Conservation (phyloP, 1,140 invertebrate genomes). For the Chrysomallon squamiferum region DNA sequence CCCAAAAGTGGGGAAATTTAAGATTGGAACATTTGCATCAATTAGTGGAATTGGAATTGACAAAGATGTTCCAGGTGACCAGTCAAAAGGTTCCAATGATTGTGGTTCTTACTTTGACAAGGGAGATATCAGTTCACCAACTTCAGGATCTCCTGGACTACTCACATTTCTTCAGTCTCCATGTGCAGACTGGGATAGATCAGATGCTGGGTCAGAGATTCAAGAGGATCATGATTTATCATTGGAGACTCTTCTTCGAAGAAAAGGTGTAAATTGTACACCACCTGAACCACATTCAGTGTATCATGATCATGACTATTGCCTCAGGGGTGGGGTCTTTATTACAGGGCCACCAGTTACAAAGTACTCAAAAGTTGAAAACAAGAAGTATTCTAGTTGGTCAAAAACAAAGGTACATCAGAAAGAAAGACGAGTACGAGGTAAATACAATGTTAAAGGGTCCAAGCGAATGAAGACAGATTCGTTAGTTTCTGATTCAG, state of each 20-base stretch:
- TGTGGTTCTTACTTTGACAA: conserved; percentile 2
- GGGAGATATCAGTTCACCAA: conserved; percentile 1
- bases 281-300: conserved; percentile 7
- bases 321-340: conserved; percentile 19
- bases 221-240: conserved; percentile 17
- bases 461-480: conserved; percentile 18
- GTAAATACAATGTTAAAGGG: conserved; percentile 24
- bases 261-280: not conserved
- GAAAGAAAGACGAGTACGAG: conserved; percentile 12
- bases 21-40: conserved; percentile 54
- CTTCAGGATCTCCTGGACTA: conserved; percentile 13
- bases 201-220: conserved; percentile 30
- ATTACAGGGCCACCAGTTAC: not conserved
- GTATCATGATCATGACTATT: conserved; percentile 58
- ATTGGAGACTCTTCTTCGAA: not conserved
- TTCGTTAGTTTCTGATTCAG: conserved; percentile 2
- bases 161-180: conserved; percentile 28
- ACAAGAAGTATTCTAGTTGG: conserved; percentile 10
- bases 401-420: not conserved
- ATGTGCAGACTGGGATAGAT: conserved; percentile 31
- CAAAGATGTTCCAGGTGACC: not conserved
- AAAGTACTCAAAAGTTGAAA: conserved; percentile 8
- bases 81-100: not conserved
- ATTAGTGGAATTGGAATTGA: conserved; percentile 41
- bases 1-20: conserved; percentile 50